Evolutionary conservation across 2,888 invertebrate species (phyloP), one percentile per base, ranked within the genome.

Genomic region (Caenorhabditis zanzibari): DNA sequence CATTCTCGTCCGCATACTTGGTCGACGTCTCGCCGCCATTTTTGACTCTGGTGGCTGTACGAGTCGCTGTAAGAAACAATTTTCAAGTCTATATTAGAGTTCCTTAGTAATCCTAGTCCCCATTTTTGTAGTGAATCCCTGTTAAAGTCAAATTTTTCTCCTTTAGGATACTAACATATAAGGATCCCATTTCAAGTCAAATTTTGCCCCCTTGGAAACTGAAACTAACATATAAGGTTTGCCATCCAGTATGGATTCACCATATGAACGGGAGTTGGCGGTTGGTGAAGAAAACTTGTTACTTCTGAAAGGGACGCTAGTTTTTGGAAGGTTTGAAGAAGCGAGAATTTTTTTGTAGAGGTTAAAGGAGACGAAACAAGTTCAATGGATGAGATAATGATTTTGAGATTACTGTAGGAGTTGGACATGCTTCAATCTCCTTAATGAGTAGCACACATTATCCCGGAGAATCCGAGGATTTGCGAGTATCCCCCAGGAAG

Each of bases 221-320:
- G 28, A 63, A 79, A 71, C 71, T 79, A 49, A 79, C 79, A 71
- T 32, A 54, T 63, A 47, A 22, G 44, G 71, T 47, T 79, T 71
- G 79, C 79, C 79, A 79, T 79, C 79, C 79, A 79, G 79, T 79
- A 79, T 79, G 79, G 79, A 79, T 79, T 52, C 71, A 79, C 79
- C 79, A 79, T 79, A 79, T 79, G 71, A 79, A 79, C 79, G 79
- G 79, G 59, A 44, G 54, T 63, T 56, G 56, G 54, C 71, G 71
- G 44, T 44, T 63, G 32, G 68, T 56, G 79, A 28, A 16, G 63
- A 69, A 69, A 66, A 59, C 52, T 76, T 63, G 41, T 52, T 47
- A 71, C 41, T 71, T 79, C 79, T 79, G 79, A 71, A 79, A 79
- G 16, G 19, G 35, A n/a, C 2, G 7, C n/a, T 19, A 24, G 54